Conservation (phyloP, 2,113 vertebrate species). For the Herpailurus yagouaroundi region DNA sequence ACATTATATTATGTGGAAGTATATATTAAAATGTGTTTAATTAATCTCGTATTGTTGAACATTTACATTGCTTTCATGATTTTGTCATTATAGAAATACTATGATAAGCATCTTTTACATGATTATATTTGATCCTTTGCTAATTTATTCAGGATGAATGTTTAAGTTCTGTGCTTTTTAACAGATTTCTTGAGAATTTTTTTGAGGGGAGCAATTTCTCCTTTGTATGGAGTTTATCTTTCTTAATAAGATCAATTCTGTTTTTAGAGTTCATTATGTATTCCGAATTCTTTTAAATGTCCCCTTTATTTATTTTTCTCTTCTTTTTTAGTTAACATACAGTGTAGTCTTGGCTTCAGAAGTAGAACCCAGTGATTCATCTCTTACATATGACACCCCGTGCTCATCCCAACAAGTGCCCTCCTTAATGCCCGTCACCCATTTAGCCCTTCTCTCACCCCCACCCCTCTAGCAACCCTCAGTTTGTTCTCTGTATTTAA, state of each 20-base stretch:
- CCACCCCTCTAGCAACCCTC: too few species aligned
- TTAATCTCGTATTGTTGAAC: background rate
- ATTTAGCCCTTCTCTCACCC: too few species aligned
- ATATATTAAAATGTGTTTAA: background rate
- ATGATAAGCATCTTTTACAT: background rate
- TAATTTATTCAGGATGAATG: background rate
- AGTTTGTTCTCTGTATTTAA: too few species aligned
- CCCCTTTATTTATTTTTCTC: too few species aligned
- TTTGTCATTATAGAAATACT: background rate
- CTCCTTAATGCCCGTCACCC: too few species aligned
- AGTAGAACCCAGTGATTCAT: too few species aligned
- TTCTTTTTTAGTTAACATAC: too few species aligned
- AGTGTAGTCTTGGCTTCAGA: too few species aligned
- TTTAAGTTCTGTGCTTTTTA: background rate
- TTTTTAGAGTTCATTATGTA: background rate
- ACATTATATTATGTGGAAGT: background rate
- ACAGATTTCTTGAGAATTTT: background rate
- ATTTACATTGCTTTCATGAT: background rate
- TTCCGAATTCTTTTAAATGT: background rate
- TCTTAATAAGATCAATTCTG: background rate
- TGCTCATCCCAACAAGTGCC: too few species aligned
- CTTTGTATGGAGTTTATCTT: constrained; percentile 19
- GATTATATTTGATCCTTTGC: background rate
- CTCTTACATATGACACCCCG: too few species aligned
- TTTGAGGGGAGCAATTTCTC: background rate